These are phyloP conservation scores for Stictocephala bisonia DNA, from an alignment of 2,888 invertebrate genomes.

Conservation along the genomic window DNA sequence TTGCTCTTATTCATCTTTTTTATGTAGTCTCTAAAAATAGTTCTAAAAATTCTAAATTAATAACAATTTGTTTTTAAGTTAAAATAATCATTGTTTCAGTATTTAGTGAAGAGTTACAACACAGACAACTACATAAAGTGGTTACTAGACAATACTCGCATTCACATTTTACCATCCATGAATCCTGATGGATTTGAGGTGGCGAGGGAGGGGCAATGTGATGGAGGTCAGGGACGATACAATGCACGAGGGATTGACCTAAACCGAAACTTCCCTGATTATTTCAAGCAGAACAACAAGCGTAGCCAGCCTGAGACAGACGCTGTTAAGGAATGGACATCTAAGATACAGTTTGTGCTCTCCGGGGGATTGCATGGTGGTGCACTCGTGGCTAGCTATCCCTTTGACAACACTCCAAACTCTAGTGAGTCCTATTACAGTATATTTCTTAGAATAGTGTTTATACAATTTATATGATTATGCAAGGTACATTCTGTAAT, in stretches of 20 bases:
- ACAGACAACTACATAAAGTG: constrained; percentile 88
- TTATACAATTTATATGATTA: no score
- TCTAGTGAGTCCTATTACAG: constrained; percentile 78
- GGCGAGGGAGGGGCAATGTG: constrained; percentile 89
- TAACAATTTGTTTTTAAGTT: no score
- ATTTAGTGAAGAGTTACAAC: constrained; percentile 84
- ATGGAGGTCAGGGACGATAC: constrained; percentile 88
- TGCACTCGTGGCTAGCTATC: constrained; percentile 95
- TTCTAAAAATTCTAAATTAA: no score
- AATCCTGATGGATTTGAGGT: constrained; percentile 98
- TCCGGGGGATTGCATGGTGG: constrained; percentile 97
- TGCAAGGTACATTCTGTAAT: no score
- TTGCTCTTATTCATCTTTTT: no score
- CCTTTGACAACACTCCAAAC: constrained; percentile 95
- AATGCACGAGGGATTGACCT: constrained; percentile 91
- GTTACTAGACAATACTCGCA: constrained; percentile 93
- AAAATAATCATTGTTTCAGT: constrained; percentile 67
- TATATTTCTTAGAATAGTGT: no score
- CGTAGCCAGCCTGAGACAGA: constrained; percentile 94
- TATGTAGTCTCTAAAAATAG: no score
- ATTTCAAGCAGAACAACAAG: constrained; percentile 89
- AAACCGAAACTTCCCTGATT: constrained; percentile 97
- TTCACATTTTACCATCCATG: constrained; percentile 98
- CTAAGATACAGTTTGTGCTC: constrained; percentile 91
- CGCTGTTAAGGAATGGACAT: constrained; percentile 94